phyloP scores from a whole-genome alignment of 2,888 invertebrate genomes.

The Lasioglossum zephyrum region DNA sequence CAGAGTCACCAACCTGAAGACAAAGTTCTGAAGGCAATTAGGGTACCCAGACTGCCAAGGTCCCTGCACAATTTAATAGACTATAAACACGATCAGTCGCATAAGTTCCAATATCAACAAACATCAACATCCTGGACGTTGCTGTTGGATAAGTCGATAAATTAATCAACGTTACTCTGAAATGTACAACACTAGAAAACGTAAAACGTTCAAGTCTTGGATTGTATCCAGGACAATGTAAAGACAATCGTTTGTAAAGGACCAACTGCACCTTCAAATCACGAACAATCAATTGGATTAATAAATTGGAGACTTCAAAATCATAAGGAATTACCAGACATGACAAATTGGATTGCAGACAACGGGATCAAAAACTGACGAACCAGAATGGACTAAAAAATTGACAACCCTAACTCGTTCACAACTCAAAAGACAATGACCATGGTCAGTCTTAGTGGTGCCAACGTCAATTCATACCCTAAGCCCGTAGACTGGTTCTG shows the following conservation, averaged over 20 bases:
- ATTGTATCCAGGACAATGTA: no score
- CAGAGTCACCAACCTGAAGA: neutral
- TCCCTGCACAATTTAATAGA: neutral
- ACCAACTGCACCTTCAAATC: no score
- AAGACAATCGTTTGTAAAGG: no score
- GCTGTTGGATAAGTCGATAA: neutral
- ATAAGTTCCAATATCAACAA: neutral
- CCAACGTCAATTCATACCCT: neutral
- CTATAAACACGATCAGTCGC: neutral
- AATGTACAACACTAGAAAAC: neutral
- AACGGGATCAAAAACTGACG: no score
- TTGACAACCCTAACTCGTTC: neutral
- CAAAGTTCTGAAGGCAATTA: conserved; percentile 1
- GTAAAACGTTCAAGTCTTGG: no score
- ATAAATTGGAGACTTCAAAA: no score
- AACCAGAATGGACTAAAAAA: neutral
- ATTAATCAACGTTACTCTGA: neutral
- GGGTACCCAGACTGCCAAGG: neutral
- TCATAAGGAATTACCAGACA: no score
- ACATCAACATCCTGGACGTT: neutral
- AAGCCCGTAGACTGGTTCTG: neutral
- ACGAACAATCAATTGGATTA: no score
- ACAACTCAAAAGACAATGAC: neutral
- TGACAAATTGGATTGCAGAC: no score
- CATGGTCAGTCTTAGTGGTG: neutral